These are phyloP conservation scores for Mesoclemmys tuberculata DNA, from an alignment of 2,113 vertebrate species.

Conservation along the genomic window DNA sequence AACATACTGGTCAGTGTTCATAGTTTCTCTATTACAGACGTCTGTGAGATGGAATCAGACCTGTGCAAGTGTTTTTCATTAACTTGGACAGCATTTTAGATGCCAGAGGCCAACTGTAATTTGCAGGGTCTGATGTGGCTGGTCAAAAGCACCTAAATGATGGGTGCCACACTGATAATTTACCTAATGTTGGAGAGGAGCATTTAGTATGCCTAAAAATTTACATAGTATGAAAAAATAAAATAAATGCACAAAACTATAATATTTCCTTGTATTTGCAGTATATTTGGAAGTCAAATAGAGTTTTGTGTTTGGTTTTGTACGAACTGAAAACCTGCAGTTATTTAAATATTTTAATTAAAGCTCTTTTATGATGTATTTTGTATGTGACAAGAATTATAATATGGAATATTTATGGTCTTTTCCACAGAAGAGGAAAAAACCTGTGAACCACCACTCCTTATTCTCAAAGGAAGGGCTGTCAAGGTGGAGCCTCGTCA, in stretches of 20 bases:
- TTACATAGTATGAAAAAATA: background rate
- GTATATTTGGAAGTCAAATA: background rate
- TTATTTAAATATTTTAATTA: slow-evolving; percentile 5
- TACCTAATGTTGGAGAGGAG: background rate
- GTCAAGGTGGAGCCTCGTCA: background rate
- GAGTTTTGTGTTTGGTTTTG: background rate
- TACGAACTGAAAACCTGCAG: background rate
- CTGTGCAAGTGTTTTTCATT: background rate
- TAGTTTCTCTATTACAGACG: background rate
- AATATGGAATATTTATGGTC: slow-evolving; percentile 12
- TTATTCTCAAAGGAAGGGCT: background rate
- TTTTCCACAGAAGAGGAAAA: slow-evolving; percentile 48
- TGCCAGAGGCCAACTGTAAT: too few species aligned
- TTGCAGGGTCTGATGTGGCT: background rate
- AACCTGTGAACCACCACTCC: slow-evolving; percentile 33
- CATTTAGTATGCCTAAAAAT: background rate
- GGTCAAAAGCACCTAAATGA: background rate
- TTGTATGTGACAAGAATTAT: background rate
- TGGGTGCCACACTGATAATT: background rate
- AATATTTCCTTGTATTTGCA: background rate
- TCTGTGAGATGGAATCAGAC: background rate
- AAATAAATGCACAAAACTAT: background rate
- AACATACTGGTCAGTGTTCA: background rate
- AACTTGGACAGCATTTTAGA: background rate
- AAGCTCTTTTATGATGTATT: background rate